Percentiles rank a stretch among this genome's conserved stretches.
Evolutionary conservation across 1,140 invertebrate genomes (phyloP).

Genomic region (Ptiloglossa arizonensis): DNA sequence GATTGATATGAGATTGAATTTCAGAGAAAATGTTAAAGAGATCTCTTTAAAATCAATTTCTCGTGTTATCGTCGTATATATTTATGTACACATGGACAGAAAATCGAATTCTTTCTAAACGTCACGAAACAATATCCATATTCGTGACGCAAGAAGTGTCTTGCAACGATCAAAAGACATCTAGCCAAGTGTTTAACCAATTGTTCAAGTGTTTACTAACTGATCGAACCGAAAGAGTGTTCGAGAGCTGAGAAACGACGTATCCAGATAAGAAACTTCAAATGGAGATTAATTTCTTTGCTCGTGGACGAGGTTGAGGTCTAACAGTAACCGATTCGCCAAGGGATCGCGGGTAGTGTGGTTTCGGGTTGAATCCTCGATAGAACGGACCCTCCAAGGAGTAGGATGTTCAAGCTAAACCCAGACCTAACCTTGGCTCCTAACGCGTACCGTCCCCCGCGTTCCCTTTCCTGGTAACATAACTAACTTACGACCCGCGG

Average conservation of each 20-base stretch:
- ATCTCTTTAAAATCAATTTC: too few species aligned
- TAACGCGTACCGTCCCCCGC: conserved; percentile 2
- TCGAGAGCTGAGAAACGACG: not conserved
- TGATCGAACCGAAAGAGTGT: not conserved
- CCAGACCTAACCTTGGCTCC: conserved; percentile 36
- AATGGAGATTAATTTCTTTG: conserved; percentile 62
- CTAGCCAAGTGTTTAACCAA: too few species aligned
- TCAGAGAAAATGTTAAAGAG: too few species aligned
- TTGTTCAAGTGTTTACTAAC: too few species aligned
- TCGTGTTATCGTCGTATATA: too few species aligned
- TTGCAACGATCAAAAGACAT: too few species aligned
- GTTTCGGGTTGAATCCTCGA: conserved; percentile 45
- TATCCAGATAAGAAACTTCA: conserved; percentile 12
- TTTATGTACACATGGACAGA: too few species aligned
- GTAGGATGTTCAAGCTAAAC: not conserved
- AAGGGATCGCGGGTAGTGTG: conserved; percentile 46
- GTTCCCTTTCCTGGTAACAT: conserved; percentile 23
- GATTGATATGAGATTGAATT: too few species aligned
- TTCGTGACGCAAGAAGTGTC: too few species aligned
- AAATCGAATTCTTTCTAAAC: too few species aligned
- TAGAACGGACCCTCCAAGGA: conserved; percentile 1
- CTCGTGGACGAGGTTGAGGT: not conserved
- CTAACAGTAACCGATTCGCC: conserved; percentile 52
- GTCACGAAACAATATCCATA: too few species aligned
- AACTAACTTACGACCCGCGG: conserved; percentile 36